Evolutionary conservation across 53 echinoderm and acorn worm species (phyloP).

Genomic region (Arbacia lixula): DNA sequence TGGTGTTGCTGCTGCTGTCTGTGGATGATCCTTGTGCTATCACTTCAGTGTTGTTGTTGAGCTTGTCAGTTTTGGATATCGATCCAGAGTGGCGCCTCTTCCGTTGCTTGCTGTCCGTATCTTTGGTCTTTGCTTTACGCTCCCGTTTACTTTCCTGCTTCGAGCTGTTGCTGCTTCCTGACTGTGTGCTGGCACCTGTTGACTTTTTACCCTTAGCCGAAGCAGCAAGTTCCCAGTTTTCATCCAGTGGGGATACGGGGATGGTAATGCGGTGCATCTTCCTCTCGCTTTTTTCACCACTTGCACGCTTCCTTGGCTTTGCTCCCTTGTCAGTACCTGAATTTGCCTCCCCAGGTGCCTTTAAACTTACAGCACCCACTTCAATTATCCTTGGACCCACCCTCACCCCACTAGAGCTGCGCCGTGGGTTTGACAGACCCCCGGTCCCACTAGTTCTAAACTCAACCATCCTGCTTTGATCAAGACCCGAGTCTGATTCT

Average conservation of each 20-base stretch:
- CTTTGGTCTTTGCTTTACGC: constrained; percentile 32
- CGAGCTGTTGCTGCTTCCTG: neutral
- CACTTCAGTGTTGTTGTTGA: constrained; percentile 44
- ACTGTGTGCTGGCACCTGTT: constrained; percentile 35
- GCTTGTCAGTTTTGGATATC: constrained; percentile 20
- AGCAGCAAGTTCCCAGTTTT: neutral
- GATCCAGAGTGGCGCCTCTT: constrained; percentile 17
- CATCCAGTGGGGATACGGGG: constrained; percentile 26
- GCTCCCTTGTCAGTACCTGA: neutral
- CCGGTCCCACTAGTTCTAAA: constrained; percentile 33
- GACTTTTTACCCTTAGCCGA: constrained; percentile 8
- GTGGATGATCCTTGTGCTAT: neutral
- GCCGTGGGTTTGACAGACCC: neutral
- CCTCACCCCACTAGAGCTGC: constrained; percentile 17
- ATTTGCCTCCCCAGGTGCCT: neutral
- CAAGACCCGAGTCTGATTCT: constrained; percentile 48
- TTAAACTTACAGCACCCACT: neutral
- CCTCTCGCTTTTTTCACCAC: constrained; percentile 3
- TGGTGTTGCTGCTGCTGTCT: too few relatives aligned
- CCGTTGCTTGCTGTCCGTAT: constrained; percentile 17
- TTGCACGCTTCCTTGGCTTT: constrained; percentile 28
- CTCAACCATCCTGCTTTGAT: constrained; percentile 11
- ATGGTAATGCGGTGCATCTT: constrained; percentile 18
- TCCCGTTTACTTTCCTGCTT: constrained; percentile 27
- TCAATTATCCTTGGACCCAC: constrained; percentile 21